These are phyloP conservation scores for Taurulus bubalis DNA, from an alignment of 2,113 vertebrate species.

Conservation along the genomic window DNA sequence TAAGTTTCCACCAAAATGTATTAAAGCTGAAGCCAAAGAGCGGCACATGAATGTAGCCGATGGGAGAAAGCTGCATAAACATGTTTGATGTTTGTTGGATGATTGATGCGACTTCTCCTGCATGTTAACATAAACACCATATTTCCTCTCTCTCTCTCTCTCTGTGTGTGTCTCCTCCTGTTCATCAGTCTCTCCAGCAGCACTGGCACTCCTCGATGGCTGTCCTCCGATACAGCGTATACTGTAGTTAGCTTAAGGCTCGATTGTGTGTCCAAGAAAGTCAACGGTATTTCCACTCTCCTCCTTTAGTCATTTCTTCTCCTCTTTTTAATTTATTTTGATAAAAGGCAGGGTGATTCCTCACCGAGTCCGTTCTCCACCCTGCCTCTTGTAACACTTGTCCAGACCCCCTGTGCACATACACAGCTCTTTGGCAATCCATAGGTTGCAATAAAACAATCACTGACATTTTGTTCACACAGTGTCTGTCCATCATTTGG, in stretches of 20 bases:
- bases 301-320: conserved; percentile 44
- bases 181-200: conserved; percentile 79
- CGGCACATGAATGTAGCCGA: neutral
- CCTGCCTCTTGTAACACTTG: conserved; percentile 48
- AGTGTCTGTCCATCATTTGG: conserved; percentile 76
- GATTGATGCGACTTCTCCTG: neutral
- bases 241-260: conserved; percentile 94
- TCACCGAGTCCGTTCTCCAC: conserved; percentile 29
- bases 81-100: neutral
- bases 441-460: conserved; percentile 86
- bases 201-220: conserved; percentile 91
- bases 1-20: neutral
- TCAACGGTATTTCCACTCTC: conserved; percentile 50
- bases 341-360: conserved; percentile 21
- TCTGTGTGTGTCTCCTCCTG: conserved; percentile 21
- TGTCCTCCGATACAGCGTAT: conserved; percentile 89
- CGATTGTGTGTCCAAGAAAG: conserved; percentile 88
- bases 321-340: conserved; percentile 6
- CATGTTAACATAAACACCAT: conserved; percentile 39
- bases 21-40: neutral
- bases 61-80: neutral
- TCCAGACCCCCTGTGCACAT: conserved; percentile 51
- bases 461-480: conserved; percentile 77
- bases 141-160: conserved; percentile 21
- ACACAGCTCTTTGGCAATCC: conserved; percentile 84